Percentiles rank a stretch among this genome's conserved stretches.
These are phyloP conservation scores for Crotophaga sulcirostris DNA, from an alignment of 2,113 vertebrate species.

Conservation along the genomic window DNA sequence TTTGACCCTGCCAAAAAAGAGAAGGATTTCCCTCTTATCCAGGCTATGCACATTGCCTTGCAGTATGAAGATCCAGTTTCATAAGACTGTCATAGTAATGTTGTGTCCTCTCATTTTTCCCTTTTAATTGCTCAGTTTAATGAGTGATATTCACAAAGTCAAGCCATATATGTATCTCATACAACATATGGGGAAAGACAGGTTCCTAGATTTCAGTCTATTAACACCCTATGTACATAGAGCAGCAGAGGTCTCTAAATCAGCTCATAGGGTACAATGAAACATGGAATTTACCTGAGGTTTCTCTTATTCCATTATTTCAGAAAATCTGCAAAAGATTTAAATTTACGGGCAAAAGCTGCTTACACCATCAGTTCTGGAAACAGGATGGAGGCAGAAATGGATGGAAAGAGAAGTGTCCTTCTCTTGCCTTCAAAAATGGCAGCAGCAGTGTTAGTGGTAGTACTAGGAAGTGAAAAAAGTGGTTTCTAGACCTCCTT, in stretches of 20 bases:
- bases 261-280: not conserved
- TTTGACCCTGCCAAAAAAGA: not conserved
- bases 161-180: not conserved
- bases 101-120: not conserved
- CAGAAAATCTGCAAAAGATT: not conserved
- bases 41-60: not conserved
- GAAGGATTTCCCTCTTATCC: not conserved
- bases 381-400: not conserved
- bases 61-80: not conserved
- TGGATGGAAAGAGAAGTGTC: not conserved
- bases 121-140: not conserved
- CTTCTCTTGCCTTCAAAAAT: not conserved
- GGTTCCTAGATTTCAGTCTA: not conserved
- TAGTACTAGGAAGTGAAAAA: not conserved
- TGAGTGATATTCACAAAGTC: not conserved
- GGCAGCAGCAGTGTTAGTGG: not conserved
- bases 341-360: not conserved
- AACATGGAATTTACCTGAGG: not conserved
- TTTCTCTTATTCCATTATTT: not conserved
- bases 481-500: not conserved
- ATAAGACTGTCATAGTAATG: not conserved
- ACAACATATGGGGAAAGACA: not conserved
- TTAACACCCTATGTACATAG: not conserved
- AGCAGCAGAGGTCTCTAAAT: not conserved
- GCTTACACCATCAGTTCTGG: not conserved